phyloP scores from a whole-genome alignment of 2,797 vertebrate genomes.

The Leuciscus waleckii region DNA sequence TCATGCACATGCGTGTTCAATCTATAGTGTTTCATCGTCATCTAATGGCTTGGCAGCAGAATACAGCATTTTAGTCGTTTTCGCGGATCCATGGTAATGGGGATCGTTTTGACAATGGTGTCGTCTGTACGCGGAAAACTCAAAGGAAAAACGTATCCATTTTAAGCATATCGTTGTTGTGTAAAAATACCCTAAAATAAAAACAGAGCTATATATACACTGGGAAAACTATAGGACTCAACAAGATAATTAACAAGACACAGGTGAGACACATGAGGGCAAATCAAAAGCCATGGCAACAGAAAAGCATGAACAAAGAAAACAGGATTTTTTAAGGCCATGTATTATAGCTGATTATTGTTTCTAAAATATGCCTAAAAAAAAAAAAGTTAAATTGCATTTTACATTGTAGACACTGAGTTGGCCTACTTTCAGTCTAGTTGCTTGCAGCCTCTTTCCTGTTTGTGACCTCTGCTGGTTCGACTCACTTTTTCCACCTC shows the following conservation, averaged over 20 bases:
- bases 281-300: background rate
- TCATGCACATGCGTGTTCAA: too few relatives aligned
- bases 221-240: background rate
- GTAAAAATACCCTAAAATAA: too few relatives aligned
- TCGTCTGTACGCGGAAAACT: too few relatives aligned
- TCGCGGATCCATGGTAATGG: too few relatives aligned
- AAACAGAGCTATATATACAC: background rate
- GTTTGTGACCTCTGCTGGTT: slow-evolving; percentile 13
- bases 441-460: background rate
- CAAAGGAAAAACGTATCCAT: too few relatives aligned
- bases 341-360: background rate
- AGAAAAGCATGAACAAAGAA: background rate
- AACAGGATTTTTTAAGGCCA: background rate
- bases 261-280: background rate
- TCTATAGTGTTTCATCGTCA: too few relatives aligned
- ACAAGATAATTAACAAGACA: background rate
- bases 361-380: background rate
- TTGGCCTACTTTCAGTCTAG: slow-evolving; percentile 14
- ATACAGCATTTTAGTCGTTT: too few relatives aligned
- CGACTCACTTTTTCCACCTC: slow-evolving; percentile 63
- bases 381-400: background rate
- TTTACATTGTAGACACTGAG: slow-evolving; percentile 12
- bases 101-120: too few relatives aligned
- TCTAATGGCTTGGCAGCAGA: too few relatives aligned
- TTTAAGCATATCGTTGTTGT: too few relatives aligned